Base-by-base conservation (phyloP, 2,888 invertebrate species). In the Spodoptera littoralis region DNA sequence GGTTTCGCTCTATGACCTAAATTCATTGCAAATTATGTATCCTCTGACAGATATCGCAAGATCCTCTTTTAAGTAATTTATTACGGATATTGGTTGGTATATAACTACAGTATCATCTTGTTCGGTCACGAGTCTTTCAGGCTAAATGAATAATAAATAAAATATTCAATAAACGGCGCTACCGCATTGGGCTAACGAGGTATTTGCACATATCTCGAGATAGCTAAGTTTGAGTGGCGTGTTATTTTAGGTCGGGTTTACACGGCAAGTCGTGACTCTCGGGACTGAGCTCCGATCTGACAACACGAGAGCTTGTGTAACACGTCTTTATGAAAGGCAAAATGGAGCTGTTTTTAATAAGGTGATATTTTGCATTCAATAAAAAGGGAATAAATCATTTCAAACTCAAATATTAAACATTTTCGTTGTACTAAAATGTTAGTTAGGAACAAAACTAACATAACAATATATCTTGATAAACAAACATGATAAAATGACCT, bases 241-340 rank as follows among this genome's bases (percentile, higher is more conserved):
- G 72, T 77, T 79, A 76, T 68, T 78, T 80, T 74, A 80, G 65
- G 68, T 67, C 60, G 73, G 66, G 65, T 70, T 70, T 73, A 79
- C 84, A 81, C 81, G 80, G 77, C 65, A 76, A 84, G 59, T 88
- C 88, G 88, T 88, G 88, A 84, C 80, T 84, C 83, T 85, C 86
- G 87, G 86, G 87, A 84, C 82, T 86, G 77, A 65, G 62, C 82
- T 62, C 71, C 71, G 77, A 88, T 87, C 85, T 82, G 84, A 81
- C 83, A 87, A 85, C 83, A 80, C 72, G 72, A 66, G 50, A 56
- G 65, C 61, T 80, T 77, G 79, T 75, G 77, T 79, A 81, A 82
- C 77, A 82, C 80, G 79, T 85, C 84, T 81, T 88, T 82, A 84
- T 81, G 76, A 76, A 70, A 73, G 69, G 78, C 76, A 70, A 81